Conservation (phyloP, 2,113 vertebrate genomes). For the Crotalus tigris region DNA sequence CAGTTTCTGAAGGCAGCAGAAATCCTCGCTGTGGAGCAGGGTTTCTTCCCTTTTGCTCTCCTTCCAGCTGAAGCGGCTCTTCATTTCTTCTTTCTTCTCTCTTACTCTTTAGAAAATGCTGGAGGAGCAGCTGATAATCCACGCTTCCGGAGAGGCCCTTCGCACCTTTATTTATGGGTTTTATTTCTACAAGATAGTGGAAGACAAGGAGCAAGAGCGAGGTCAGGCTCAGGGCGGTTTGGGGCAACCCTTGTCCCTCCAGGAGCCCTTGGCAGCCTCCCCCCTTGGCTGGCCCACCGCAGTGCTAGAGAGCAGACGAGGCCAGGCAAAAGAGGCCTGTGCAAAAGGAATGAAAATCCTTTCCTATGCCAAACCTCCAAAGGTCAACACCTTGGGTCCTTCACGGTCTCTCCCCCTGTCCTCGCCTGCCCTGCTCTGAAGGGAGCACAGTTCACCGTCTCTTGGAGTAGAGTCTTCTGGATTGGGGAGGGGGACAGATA, state of each 20-base stretch:
- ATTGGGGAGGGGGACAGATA: no score
- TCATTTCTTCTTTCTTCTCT: not conserved
- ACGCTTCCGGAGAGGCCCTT: conserved; percentile 92
- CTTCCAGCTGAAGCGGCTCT: not conserved
- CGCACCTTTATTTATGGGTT: conserved; percentile 95
- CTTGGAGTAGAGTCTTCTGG: not conserved
- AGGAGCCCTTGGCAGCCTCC: not conserved
- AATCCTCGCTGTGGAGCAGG: not conserved
- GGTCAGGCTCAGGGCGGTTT: conserved; percentile 59
- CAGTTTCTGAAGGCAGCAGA: not conserved
- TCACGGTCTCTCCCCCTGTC: not conserved
- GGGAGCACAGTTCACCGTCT: not conserved
- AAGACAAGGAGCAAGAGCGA: conserved; percentile 85
- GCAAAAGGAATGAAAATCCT: not conserved
- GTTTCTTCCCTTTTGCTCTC: not conserved
- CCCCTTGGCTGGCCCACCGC: not conserved
- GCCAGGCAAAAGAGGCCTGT: not conserved
- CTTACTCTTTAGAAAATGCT: conserved; percentile 87
- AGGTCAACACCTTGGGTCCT: not conserved
- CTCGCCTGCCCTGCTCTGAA: not conserved
- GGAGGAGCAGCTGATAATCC: conserved; percentile 89
- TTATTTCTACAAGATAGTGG: conserved; percentile 92
- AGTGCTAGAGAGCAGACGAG: not conserved
- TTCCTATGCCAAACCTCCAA: not conserved
- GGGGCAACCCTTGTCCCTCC: not conserved